Evolutionary conservation across 2,797 vertebrate genomes (phyloP).

Genomic region (Eidolon dupreanum): DNA sequence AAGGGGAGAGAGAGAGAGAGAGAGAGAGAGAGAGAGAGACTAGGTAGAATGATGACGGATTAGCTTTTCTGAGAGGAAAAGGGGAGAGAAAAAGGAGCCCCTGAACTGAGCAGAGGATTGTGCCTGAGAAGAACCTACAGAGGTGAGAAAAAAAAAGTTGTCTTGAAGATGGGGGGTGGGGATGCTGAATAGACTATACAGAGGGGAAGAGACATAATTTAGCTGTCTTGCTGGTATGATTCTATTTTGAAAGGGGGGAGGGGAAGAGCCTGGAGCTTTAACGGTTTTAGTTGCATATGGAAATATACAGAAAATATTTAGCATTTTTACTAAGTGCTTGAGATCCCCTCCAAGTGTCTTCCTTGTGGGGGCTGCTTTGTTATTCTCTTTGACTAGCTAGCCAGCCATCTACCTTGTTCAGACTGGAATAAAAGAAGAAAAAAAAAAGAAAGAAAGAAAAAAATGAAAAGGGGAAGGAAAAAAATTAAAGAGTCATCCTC

Average conservation of each 20-base stretch:
- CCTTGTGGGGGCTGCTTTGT: constrained; percentile 62
- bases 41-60: constrained; percentile 79
- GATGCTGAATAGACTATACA: constrained; percentile 11
- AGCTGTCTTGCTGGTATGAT: constrained; percentile 75
- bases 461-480: neutral
- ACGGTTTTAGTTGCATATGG: constrained; percentile 88
- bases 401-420: constrained; percentile 68
- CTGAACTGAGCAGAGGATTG: constrained; percentile 80
- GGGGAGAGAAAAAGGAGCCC: constrained; percentile 61
- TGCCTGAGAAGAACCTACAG: constrained; percentile 85
- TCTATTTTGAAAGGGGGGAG: constrained; percentile 73
- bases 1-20: constrained; percentile 64
- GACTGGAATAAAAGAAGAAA: constrained; percentile 62
- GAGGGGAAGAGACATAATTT: constrained; percentile 9
- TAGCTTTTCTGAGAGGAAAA: constrained; percentile 68
- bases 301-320: constrained; percentile 87
- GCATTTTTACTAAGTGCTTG: constrained; percentile 68
- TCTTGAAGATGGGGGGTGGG: constrained; percentile 9
- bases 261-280: constrained; percentile 86
- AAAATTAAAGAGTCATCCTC: constrained; percentile 43
- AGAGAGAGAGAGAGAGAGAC: constrained; percentile 63
- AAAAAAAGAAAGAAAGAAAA: neutral
- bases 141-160: constrained; percentile 83
- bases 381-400: constrained; percentile 65
- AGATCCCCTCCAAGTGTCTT: constrained; percentile 54